Evolutionary conservation across 2,888 invertebrate genomes (phyloP).

Genomic region (Andrena marginata): DNA sequence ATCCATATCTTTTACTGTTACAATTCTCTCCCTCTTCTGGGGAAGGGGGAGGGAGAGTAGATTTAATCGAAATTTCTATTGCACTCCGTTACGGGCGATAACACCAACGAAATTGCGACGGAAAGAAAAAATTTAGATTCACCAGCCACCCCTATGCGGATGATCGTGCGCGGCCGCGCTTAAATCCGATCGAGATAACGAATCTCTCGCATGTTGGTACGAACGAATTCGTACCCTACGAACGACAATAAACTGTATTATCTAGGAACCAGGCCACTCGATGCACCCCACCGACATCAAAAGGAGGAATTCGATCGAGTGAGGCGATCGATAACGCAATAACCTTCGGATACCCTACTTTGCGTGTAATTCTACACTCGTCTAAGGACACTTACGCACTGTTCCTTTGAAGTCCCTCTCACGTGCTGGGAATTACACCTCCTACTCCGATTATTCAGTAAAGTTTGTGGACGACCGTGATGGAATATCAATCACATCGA

Average conservation of each 20-base stretch:
- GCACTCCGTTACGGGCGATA: slow-evolving; percentile 5
- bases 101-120: slow-evolving; percentile 26
- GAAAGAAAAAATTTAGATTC: slow-evolving; percentile 20
- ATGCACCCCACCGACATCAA: slow-evolving; percentile 62
- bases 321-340: slow-evolving; percentile 47
- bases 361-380: slow-evolving; percentile 42
- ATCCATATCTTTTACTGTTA: not conserved
- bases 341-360: slow-evolving; percentile 30
- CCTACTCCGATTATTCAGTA: not conserved
- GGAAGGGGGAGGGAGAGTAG: not conserved
- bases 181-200: slow-evolving; percentile 77
- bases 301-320: slow-evolving; percentile 60
- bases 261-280: slow-evolving; percentile 53
- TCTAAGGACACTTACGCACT: slow-evolving; percentile 25
- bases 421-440: not conserved
- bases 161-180: slow-evolving; percentile 64
- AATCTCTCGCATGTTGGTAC: slow-evolving; percentile 52
- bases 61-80: not conserved
- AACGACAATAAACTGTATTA: slow-evolving; percentile 59
- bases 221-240: slow-evolving; percentile 60
- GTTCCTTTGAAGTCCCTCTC: slow-evolving; percentile 32
- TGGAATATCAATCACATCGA: no score
- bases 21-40: not conserved
- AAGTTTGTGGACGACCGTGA: not conserved
- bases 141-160: slow-evolving; percentile 25